A percentile compares a stretch with the other conserved stretches of the same genome.
Evolutionary conservation across 2,888 invertebrate genomes (phyloP).

Genomic region (Drosophila picticornis): DNA sequence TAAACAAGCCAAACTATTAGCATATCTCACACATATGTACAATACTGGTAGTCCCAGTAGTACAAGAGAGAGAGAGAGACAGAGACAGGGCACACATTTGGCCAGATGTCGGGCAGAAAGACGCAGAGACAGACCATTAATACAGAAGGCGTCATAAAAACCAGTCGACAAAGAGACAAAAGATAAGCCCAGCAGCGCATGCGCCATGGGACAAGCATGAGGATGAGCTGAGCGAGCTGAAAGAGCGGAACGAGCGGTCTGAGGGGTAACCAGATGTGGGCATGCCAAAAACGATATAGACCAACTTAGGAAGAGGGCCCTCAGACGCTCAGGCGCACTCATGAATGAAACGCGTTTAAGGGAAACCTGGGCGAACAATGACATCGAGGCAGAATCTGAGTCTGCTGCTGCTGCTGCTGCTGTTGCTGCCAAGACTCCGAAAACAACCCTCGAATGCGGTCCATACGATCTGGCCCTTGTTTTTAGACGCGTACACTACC

Average conservation of each 20-base stretch:
- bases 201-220: constrained; percentile 48
- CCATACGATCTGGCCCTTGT: constrained; percentile 45
- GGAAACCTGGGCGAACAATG: constrained; percentile 42
- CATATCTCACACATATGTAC: constrained; percentile 49
- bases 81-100: constrained; percentile 45
- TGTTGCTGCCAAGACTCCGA: neutral
- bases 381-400: constrained; percentile 14
- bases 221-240: neutral
- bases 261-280: constrained; percentile 61
- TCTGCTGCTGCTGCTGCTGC: neutral
- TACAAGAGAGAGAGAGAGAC: neutral
- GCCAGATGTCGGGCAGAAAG: constrained; percentile 62
- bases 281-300: constrained; percentile 64
- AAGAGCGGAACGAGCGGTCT: neutral
- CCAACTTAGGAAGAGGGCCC: constrained; percentile 45
- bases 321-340: constrained; percentile 25
- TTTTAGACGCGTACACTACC: constrained; percentile 24
- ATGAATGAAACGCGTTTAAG: constrained; percentile 57
- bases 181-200: constrained; percentile 56
- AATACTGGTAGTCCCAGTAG: constrained; percentile 11
- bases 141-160: constrained; percentile 62
- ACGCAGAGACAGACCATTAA: constrained; percentile 34
- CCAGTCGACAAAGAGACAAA: constrained; percentile 68
- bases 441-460: constrained; percentile 54
- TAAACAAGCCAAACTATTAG: constrained; percentile 46